Evolutionary conservation across 2,113 vertebrate species (phyloP), one percentile per base, ranked within the genome.

Genomic region (Mustela nigripes): DNA sequence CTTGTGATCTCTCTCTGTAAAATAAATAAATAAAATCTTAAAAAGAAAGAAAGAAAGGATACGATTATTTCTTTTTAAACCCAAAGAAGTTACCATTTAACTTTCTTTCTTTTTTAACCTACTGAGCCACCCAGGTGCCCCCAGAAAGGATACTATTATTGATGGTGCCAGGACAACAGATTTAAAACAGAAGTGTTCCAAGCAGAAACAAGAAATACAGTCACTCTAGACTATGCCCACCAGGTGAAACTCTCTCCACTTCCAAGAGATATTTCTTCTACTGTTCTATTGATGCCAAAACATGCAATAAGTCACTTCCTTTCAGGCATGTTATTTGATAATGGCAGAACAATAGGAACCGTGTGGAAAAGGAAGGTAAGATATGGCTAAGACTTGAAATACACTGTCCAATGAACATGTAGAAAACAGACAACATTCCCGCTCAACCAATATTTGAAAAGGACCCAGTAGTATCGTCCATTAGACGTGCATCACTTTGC

Each of bases 211-310:
- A 71, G 80, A 50, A 91, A 82, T 79, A 87, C 14, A 36, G 31
- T 71, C 21, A 79, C 26, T 60, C 73, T 33, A 63, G 45, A 88
- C 91, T 39, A 85, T 62, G 24, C 53, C 78, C 62, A 79, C 36
- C 53, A 91, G 42, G 65, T 36, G 45, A 71, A 71, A 80, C 36
- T 28, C 56, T 56, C 90, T 76, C 89, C 24, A 93, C 56, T 73
- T 96, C 53, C 26, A 73, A 93, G 93, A 97, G 39, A 24, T 42
- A 56, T 53, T 71, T 96, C 58, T 71, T 96, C 58, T 26, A 28
- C 45, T 62, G 19, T 67, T 56, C 42, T 67, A 48, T 0, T 80
- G 80, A 90, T 12, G 45, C 53, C 45, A 71, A 93, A 80, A 60
- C 12, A 81, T 31, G 1, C 50, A 24, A 6, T 33, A 42, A 42